phyloP scores from a whole-genome alignment of 2,888 invertebrate genomes.

The Napeogenes sylphis region DNA sequence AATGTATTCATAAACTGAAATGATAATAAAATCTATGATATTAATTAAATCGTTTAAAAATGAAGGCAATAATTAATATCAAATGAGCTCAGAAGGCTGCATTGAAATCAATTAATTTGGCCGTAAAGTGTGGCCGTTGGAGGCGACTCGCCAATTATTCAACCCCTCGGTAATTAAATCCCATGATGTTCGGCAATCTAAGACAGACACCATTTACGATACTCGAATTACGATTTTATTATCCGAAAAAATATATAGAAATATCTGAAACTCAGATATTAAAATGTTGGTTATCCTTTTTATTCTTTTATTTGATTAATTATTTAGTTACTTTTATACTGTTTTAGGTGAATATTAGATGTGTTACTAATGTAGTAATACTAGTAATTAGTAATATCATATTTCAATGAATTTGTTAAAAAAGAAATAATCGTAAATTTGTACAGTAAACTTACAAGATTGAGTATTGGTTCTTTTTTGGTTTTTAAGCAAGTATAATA shows the following conservation, averaged over 20 bases:
- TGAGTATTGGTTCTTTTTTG: too few relatives aligned
- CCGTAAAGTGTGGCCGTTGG: conserved; percentile 66
- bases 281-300: conserved; percentile 18
- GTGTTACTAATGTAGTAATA: too few relatives aligned
- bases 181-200: conserved; percentile 71
- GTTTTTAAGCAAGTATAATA: too few relatives aligned
- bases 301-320: neutral
- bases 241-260: conserved; percentile 57
- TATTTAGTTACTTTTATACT: too few relatives aligned
- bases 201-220: conserved; percentile 71
- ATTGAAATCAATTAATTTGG: conserved; percentile 72
- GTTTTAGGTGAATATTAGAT: too few relatives aligned
- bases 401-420: too few relatives aligned
- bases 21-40: neutral
- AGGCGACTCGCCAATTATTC: conserved; percentile 71
- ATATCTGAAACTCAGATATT: conserved; percentile 24
- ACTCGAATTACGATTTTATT: conserved; percentile 69
- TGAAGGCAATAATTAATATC: conserved; percentile 60
- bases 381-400: too few relatives aligned
- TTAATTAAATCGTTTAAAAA: conserved; percentile 38
- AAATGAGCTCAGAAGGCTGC: conserved; percentile 54
- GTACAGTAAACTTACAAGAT: too few relatives aligned
- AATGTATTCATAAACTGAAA: too few relatives aligned
- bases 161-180: conserved; percentile 72
- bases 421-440: too few relatives aligned